Evolutionary conservation across 2,888 invertebrate species (phyloP).

Genomic region (Drosophila mayaguana): DNA sequence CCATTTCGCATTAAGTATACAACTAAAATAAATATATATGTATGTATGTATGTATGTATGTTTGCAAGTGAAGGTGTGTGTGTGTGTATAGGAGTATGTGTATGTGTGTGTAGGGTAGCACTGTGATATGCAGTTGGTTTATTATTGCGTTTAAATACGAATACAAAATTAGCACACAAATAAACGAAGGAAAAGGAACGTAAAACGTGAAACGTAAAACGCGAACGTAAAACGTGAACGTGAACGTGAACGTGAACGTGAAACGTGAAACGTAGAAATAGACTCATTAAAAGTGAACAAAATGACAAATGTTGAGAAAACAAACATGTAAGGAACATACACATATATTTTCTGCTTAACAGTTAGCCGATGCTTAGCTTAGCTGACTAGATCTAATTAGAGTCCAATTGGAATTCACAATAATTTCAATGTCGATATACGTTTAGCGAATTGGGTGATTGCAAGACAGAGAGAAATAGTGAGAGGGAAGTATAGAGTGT

Average conservation of each 20-base stretch:
- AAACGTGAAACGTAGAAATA: conserved; percentile 26
- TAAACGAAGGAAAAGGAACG: conserved; percentile 30
- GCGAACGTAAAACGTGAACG: not conserved
- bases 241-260: conserved; percentile 15
- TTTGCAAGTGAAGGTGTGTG: not conserved
- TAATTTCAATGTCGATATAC: conserved; percentile 6
- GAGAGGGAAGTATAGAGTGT: not conserved
- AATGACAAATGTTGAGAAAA: conserved; percentile 25
- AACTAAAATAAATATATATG: conserved; percentile 13
- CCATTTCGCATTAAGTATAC: conserved; percentile 6
- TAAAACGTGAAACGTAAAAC: conserved; percentile 22
- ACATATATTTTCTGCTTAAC: conserved; percentile 7
- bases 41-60: conserved; percentile 4
- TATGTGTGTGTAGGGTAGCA: conserved; percentile 10
- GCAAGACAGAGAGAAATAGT: conserved; percentile 9
- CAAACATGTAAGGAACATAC: conserved; percentile 21
- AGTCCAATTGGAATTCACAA: not conserved
- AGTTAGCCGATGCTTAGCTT: conserved; percentile 17
- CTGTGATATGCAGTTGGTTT: conserved; percentile 11
- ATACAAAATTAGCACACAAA: conserved; percentile 59
- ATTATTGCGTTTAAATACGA: conserved; percentile 46
- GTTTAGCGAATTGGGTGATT: conserved; percentile 13
- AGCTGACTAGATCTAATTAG: conserved; percentile 2
- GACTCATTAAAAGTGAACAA: conserved; percentile 13
- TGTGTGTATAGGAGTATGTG: conserved; percentile 5